Evolutionary conservation across 2,888 invertebrate species (phyloP).

Genomic region (Pharmacophagus antenor): DNA sequence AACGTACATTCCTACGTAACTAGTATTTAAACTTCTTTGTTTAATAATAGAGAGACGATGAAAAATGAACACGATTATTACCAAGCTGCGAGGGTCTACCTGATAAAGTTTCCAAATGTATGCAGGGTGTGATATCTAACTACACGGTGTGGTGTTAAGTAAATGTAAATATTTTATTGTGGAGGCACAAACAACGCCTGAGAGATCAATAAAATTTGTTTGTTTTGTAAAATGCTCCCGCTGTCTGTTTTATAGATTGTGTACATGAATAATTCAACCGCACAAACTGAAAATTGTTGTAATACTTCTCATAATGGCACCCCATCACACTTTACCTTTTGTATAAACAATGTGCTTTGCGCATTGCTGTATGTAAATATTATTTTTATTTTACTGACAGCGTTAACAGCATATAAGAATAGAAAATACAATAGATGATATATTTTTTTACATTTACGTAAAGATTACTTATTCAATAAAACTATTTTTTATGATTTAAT

Average conservation of each 20-base stretch:
- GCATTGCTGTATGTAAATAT: conserved; percentile 5
- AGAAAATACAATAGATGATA: not conserved
- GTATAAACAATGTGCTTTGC: conserved; percentile 27
- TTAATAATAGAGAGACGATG: not conserved
- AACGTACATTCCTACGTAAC: too few species aligned
- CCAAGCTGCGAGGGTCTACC: conserved; percentile 1
- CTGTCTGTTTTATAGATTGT: conserved; percentile 77
- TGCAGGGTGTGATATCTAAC: conserved; percentile 58
- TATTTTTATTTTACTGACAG: not conserved
- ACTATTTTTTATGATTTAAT: too few species aligned
- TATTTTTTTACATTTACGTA: not conserved
- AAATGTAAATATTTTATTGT: conserved; percentile 80
- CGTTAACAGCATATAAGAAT: not conserved
- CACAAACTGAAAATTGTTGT: conserved; percentile 69
- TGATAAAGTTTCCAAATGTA: conserved; percentile 42
- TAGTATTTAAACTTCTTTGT: too few species aligned
- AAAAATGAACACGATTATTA: not conserved
- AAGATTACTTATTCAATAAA: too few species aligned
- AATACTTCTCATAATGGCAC: conserved; percentile 69
- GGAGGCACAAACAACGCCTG: conserved; percentile 75
- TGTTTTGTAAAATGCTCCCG: conserved; percentile 77
- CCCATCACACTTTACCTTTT: conserved; percentile 48
- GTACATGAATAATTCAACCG: conserved; percentile 76
- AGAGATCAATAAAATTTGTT: conserved; percentile 81
- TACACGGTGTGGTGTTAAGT: conserved; percentile 73